Base-by-base conservation (phyloP, 2,888 invertebrate genomes). In the Amblyteles armatorius region DNA sequence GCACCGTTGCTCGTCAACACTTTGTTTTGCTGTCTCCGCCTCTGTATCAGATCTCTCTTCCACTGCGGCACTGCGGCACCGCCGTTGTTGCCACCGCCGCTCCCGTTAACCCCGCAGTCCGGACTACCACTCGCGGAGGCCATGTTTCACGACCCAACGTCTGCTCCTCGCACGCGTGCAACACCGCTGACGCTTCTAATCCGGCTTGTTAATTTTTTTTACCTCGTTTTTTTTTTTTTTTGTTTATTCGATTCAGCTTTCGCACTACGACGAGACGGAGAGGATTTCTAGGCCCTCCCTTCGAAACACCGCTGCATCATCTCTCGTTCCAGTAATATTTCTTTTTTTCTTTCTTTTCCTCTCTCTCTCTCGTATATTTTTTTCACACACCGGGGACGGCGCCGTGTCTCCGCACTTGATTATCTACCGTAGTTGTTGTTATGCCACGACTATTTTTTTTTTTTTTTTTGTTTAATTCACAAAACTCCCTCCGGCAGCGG, bases 21-120 rank as follows among this genome's bases (percentile, higher is more conserved):
- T 88, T 93, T 94, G 87, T 91, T 94, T 90, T 94, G 94, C 88
- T 95, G 95, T 87, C 95, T 95, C 84, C 97, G 96, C 71, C 97
- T 95, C 93, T 96, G 96, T 94, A 97, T 96, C 94, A 97, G 95
- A 94, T 97, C 97, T 92, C 96, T 96, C 94, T 97, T 97, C 97
- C 97, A 97, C 94, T 97, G 97, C 86, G 97, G 97, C 93, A 97
- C 52, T 4, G 40, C 65, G 40, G 44, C 65, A 40, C 74, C 55
- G 57, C 60, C 13, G 52, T 22, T 48, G 29, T 40, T 72, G 16
- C 63, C 50, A 29, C n/a, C 16, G n/a, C 26, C 11, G 36, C 57
- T 76, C 13, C 26, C 78, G 29, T 67, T 72, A 19, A 60, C 57
- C 55, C 69, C 80, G 82, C 84, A 84, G 40, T 86, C 87, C n/a